A percentile compares a stretch with the other conserved stretches of the same genome.
phyloP scores from a whole-genome alignment of 2,797 vertebrate genomes.

The Numenius phaeopus region DNA sequence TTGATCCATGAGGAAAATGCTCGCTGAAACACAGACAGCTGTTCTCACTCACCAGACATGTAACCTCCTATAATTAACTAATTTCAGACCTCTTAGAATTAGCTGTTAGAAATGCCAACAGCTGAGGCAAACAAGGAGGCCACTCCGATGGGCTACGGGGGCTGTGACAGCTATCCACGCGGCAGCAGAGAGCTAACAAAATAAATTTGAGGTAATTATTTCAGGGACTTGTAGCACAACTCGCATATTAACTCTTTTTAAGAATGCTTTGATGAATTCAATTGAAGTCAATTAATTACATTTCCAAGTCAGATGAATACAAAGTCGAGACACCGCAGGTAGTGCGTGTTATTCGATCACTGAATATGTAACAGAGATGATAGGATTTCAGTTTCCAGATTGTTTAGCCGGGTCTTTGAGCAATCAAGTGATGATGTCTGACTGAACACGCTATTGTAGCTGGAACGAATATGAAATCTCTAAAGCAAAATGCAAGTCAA shows the following conservation, averaged over 20 bases:
- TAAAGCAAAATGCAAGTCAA: conserved; percentile 52
- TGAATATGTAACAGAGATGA: conserved; percentile 55
- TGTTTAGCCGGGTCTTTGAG: conserved; percentile 64
- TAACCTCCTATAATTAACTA: conserved; percentile 60
- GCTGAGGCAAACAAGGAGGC: conserved; percentile 54
- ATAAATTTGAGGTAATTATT: conserved; percentile 61
- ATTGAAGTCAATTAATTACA: conserved; percentile 77
- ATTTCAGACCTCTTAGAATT: conserved; percentile 62
- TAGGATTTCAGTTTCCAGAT: conserved; percentile 59
- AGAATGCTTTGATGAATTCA: conserved; percentile 66
- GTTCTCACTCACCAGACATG: conserved; percentile 25
- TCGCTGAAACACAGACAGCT: conserved; percentile 45
- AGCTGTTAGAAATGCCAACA: conserved; percentile 59
- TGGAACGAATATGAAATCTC: conserved; percentile 60
- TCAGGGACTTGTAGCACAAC: conserved; percentile 48
- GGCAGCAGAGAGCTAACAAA: not conserved
- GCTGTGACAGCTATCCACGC: not conserved
- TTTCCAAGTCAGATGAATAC: conserved; percentile 72
- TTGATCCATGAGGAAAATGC: conserved; percentile 47
- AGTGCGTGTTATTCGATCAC: conserved; percentile 42
- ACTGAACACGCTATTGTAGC: conserved; percentile 63
- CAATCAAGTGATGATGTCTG: conserved; percentile 74
- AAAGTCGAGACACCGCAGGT: conserved; percentile 32
- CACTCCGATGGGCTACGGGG: not conserved
- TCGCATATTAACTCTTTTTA: conserved; percentile 68